Evolutionary conservation across 2,797 vertebrate species (phyloP), one percentile per base, ranked within the genome.

Genomic region (Sebastolobus alascanus): DNA sequence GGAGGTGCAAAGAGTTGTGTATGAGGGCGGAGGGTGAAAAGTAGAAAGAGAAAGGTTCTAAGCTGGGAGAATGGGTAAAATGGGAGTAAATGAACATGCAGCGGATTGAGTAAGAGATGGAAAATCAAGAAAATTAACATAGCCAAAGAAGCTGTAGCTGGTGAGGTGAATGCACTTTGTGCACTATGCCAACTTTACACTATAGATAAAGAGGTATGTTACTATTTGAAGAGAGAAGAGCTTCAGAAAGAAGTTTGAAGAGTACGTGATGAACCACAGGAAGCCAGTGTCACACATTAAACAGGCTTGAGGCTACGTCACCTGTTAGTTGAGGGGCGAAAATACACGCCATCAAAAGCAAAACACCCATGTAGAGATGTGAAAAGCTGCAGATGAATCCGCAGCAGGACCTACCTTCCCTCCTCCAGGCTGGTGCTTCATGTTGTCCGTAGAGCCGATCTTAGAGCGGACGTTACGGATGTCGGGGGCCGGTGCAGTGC

Each of bases 371-470:
- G 2, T 8, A 12, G 8, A 43, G 33, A 13, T 58, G 1, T 5
- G 0, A 6, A 6, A 3, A 9, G 58, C 3, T 4, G 59, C 50
- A 52, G 35, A 5, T 2, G 61, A 72, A 56, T 35, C 22, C 40
- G 5, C 6, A n/a, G 29, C 0, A 6, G 2, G 20, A 82, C 97
- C 93, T 95, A 99, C 98, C 97, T 97, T 99, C 90, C 97, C 98
- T 94, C 98, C 98, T 87, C 98, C 97, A 52, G 97, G 97, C 95
- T 98, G 97, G 96, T 99, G 95, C 96, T 98, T 99, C 93, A 97
- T 97, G 96, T 98, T 99, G 95, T 99, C 98, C 67, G 97, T 98
- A 68, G 98, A 98, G 88, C 97, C 97, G 78, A 98, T 97, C 96
- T 99, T 99, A 85, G 98, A 97, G 27, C 97, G 97, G 1, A 92